Conservation (phyloP, 2,797 vertebrate genomes). For the Rhinella marina region DNA sequence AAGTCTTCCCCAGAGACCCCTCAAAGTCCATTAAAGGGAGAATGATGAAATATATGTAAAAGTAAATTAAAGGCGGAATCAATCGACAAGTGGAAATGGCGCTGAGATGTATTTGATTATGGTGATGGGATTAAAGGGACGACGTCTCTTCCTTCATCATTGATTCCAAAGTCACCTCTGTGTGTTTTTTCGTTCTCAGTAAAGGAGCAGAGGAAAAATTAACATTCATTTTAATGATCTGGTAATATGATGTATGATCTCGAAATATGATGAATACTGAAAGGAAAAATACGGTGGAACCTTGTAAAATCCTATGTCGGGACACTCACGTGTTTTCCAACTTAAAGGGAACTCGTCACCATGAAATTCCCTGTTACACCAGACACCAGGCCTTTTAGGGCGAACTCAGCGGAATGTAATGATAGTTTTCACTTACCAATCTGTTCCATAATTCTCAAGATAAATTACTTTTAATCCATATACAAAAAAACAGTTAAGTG, state of each 20-base stretch:
- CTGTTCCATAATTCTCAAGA: no score
- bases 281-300: neutral
- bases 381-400: no score
- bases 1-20: slow-evolving; percentile 23
- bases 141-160: slow-evolving; percentile 17
- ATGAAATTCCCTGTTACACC: no score
- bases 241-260: neutral
- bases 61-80: slow-evolving; percentile 31
- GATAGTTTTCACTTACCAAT: no score
- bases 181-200: neutral
- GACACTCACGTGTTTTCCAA: no score
- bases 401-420: no score
- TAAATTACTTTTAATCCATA: no score
- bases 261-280: neutral
- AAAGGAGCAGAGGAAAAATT: neutral
- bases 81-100: neutral
- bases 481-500: no score
- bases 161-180: slow-evolving; percentile 17
- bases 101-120: slow-evolving; percentile 20
- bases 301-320: neutral
- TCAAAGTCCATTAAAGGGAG: slow-evolving; percentile 4
- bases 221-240: neutral
- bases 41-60: slow-evolving; percentile 12
- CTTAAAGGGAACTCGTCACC: no score
- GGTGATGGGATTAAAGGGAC: neutral